A percentile compares a stretch with the other conserved stretches of the same genome.
Conservation (phyloP, 2,797 vertebrate species). For the Telmatherina bonti region DNA sequence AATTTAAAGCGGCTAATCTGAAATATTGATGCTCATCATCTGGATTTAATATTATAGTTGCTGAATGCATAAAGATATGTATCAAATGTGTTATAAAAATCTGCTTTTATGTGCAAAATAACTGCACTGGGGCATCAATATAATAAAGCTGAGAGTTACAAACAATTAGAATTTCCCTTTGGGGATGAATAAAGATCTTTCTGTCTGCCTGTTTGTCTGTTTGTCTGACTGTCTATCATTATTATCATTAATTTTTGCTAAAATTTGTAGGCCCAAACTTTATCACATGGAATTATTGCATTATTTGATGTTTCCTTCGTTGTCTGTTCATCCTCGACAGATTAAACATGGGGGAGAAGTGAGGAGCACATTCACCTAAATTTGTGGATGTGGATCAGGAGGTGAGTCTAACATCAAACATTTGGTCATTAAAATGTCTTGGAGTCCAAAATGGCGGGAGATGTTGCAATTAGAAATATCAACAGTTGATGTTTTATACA, state of each 20-base stretch:
- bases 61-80: not conserved
- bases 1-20: not conserved
- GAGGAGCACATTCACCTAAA: too few species aligned
- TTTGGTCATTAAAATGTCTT: not conserved
- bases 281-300: not conserved
- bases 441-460: not conserved
- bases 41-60: not conserved
- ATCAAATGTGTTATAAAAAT: not conserved
- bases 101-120: slow-evolving; percentile 22
- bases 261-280: slow-evolving; percentile 10
- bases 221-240: too few species aligned
- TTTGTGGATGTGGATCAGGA: too few species aligned
- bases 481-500: not conserved
- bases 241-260: slow-evolving; percentile 3
- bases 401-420: not conserved
- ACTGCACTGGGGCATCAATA: not conserved
- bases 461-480: not conserved
- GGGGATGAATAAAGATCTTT: too few species aligned
- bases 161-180: too few species aligned
- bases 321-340: not conserved
- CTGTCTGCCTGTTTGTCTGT: too few species aligned
- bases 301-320: not conserved
- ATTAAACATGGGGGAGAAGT: not conserved
- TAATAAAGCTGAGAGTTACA: slow-evolving; percentile 1
- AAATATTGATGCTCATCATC: not conserved